A percentile compares a stretch with the other conserved stretches of the same genome.
These are phyloP conservation scores for Sebastes steindachneri DNA, from an alignment of 2,797 vertebrate species.

Conservation along the genomic window DNA sequence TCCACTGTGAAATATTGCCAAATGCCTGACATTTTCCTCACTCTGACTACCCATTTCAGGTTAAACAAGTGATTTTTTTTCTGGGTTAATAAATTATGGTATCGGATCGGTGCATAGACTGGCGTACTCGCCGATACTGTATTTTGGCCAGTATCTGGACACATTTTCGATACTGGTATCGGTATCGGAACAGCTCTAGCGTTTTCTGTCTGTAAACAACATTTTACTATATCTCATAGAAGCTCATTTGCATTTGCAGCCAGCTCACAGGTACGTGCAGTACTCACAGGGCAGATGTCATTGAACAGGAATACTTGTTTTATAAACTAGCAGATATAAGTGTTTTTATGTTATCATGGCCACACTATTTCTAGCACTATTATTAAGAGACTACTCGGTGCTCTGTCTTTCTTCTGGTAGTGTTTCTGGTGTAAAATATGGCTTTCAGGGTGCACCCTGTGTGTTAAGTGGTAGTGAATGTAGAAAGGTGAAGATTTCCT, in stretches of 20 bases:
- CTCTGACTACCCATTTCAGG: no score
- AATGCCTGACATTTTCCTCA: no score
- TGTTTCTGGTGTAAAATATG: conserved; percentile 19
- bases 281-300: background rate
- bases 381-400: background rate
- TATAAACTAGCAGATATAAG: background rate
- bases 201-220: conserved; percentile 5
- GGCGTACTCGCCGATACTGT: no score
- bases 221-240: background rate
- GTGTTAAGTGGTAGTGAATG: conserved; percentile 4
- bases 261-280: background rate
- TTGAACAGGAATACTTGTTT: background rate
- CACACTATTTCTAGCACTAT: background rate
- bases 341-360: background rate
- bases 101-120: no score
- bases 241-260: conserved; percentile 12
- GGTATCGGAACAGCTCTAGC: background rate
- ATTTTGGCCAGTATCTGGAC: no score
- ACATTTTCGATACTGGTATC: no score
- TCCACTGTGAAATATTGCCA: no score
- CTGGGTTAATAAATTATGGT: no score
- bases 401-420: background rate
- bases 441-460: background rate
- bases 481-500: background rate
- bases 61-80: no score